phyloP scores from a whole-genome alignment of 2,888 invertebrate genomes.

The Thysanoteuthis rhombus region DNA sequence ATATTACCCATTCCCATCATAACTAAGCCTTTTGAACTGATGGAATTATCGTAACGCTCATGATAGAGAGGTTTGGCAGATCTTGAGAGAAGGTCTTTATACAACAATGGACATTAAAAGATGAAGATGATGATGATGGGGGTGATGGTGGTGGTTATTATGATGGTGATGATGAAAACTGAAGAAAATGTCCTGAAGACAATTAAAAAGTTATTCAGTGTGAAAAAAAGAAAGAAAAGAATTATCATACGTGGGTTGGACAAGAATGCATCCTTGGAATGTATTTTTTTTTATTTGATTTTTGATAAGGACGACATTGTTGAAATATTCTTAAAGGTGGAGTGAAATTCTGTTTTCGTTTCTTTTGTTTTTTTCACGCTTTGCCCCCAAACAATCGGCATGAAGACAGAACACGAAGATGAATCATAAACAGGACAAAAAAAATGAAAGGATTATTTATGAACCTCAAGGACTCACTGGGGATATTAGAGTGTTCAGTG shows the following conservation, averaged over 20 bases:
- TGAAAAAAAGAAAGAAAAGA: not conserved
- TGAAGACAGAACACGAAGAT: not conserved
- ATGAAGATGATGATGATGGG: no score
- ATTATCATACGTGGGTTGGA: not conserved
- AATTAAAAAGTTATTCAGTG: no score
- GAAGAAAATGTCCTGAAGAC: no score
- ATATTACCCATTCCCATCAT: no score
- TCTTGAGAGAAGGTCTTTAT: no score
- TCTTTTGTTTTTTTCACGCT: not conserved
- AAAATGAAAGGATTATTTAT: not conserved
- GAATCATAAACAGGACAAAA: not conserved
- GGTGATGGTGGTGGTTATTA: no score
- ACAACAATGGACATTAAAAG: no score
- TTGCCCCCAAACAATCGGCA: not conserved
- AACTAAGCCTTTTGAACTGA: no score
- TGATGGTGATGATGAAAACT: no score
- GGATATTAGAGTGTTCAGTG: not conserved
- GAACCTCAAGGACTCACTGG: not conserved
- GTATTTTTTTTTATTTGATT: not conserved
- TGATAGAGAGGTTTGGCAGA: no score
- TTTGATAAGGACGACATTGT: not conserved
- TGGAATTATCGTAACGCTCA: no score
- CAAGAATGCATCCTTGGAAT: not conserved
- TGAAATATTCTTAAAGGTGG: not conserved
- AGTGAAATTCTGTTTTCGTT: not conserved